Evolutionary conservation across 1,140 invertebrate species (phyloP).

Genomic region (Leptoteleia sp.): DNA sequence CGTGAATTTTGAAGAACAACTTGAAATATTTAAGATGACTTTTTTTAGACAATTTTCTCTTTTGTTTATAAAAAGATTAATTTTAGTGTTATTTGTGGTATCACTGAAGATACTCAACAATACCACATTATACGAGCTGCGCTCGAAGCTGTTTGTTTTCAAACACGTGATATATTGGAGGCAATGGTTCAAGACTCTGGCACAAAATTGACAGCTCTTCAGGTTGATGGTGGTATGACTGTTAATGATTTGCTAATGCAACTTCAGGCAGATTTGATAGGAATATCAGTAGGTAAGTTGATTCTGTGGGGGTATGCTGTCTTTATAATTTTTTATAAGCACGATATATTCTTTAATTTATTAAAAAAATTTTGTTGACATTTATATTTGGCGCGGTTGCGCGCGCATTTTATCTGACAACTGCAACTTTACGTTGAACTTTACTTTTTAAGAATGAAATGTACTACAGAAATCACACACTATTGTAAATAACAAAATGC

Average conservation of each 20-base stretch:
- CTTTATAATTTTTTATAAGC: too few species aligned
- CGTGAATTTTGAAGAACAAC: too few species aligned
- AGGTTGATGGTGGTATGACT: conserved; percentile 96
- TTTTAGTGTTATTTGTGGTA: conserved; percentile 86
- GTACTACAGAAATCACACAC: too few species aligned
- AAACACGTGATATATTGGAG: conserved; percentile 92
- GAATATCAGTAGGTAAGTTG: conserved; percentile 82
- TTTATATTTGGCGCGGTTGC: too few species aligned
- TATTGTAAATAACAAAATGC: too few species aligned
- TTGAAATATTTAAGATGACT: conserved; percentile 5
- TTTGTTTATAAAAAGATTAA: neutral
- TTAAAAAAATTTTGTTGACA: too few species aligned
- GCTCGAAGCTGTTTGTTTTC: conserved; percentile 95
- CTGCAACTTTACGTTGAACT: too few species aligned
- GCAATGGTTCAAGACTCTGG: conserved; percentile 94
- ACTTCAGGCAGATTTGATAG: conserved; percentile 88
- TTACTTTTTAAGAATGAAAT: too few species aligned
- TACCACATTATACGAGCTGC: conserved; percentile 94
- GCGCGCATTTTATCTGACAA: too few species aligned
- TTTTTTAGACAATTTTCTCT: neutral
- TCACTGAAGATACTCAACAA: conserved; percentile 89
- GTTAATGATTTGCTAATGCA: conserved; percentile 93
- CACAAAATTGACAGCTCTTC: conserved; percentile 84
- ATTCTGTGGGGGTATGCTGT: too few species aligned
- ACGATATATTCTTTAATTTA: too few species aligned